A percentile compares a stretch with the other conserved stretches of the same genome.
Conservation (phyloP, 2,797 vertebrate genomes). For the Sebastes nivosus region DNA sequence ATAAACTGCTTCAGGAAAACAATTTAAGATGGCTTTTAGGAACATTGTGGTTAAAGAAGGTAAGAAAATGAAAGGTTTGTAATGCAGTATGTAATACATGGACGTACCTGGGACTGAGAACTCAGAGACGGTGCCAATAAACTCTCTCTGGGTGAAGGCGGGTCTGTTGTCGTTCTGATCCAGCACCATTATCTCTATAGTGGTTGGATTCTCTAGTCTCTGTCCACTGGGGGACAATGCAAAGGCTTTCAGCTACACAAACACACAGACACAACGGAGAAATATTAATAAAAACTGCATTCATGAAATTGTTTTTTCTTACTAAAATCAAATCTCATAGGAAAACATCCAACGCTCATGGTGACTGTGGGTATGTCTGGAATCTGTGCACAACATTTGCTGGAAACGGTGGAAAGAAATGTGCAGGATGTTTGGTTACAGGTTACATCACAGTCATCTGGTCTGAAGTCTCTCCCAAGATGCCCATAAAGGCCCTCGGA, state of each 20-base stretch:
- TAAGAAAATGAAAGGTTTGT: background rate
- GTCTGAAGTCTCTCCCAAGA: conserved; percentile 61
- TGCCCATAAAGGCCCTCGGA: conserved; percentile 58
- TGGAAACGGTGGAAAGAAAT: conserved; percentile 45
- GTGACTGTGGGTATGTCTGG: background rate
- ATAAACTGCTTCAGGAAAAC: background rate
- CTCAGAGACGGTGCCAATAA: conserved; percentile 85
- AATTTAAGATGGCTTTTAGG: background rate
- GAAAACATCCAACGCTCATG: background rate
- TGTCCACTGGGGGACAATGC: conserved; percentile 91
- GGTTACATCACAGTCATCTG: conserved; percentile 62
- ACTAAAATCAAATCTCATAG: background rate
- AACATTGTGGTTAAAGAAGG: background rate
- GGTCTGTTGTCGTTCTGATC: conserved; percentile 98
- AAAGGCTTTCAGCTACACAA: conserved; percentile 90
- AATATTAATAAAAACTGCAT: background rate
- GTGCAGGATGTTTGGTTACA: conserved; percentile 57
- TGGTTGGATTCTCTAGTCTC: conserved; percentile 93
- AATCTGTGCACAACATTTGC: conserved; percentile 20
- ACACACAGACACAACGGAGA: conserved; percentile 7
- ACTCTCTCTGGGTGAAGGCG: conserved; percentile 83
- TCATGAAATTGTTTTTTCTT: background rate
- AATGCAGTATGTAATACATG: background rate
- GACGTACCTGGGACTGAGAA: conserved; percentile 90
- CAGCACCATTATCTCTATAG: conserved; percentile 95